These are phyloP conservation scores for Cenopis cana DNA, from an alignment of 2,888 invertebrate genomes.

Conservation along the genomic window DNA sequence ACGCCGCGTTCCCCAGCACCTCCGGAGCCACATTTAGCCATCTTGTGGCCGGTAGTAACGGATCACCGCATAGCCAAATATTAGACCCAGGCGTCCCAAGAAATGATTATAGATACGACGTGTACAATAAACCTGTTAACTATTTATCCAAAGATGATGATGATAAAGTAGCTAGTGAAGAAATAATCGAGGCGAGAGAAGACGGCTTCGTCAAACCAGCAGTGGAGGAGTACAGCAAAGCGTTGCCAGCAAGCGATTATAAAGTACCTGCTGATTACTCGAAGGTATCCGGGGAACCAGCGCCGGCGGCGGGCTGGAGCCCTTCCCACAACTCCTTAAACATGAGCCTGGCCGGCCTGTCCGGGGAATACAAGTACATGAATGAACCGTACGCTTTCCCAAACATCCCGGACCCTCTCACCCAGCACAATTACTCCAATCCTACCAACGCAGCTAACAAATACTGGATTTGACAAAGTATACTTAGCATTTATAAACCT, in stretches of 20 bases:
- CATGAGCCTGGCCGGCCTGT: conserved; percentile 78
- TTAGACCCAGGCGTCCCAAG: conserved; percentile 80
- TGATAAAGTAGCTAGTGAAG: conserved; percentile 72
- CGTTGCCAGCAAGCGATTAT: conserved; percentile 82
- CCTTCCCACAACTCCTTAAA: conserved; percentile 79
- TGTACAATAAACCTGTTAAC: conserved; percentile 76
- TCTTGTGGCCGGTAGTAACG: conserved; percentile 78
- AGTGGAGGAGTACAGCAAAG: conserved; percentile 72
- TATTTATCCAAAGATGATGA: conserved; percentile 80
- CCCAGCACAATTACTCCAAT: conserved; percentile 79
- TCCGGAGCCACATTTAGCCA: conserved; percentile 78
- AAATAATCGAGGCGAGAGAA: conserved; percentile 75
- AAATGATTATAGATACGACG: conserved; percentile 79
- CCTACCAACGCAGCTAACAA: conserved; percentile 76
- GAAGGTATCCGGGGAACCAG: conserved; percentile 80
- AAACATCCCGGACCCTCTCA: conserved; percentile 75
- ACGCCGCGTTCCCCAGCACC: conserved; percentile 79
- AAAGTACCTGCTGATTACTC: conserved; percentile 84
- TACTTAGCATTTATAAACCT: conserved; percentile 49
- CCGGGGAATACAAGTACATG: conserved; percentile 82
- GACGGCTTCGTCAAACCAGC: conserved; percentile 72
- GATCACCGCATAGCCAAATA: conserved; percentile 79
- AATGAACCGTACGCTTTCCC: conserved; percentile 81
- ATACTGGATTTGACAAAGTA: conserved; percentile 79
- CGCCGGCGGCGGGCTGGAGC: conserved; percentile 82